Conservation (phyloP, 2,888 invertebrate genomes). For the Syrista parreyssii region DNA sequence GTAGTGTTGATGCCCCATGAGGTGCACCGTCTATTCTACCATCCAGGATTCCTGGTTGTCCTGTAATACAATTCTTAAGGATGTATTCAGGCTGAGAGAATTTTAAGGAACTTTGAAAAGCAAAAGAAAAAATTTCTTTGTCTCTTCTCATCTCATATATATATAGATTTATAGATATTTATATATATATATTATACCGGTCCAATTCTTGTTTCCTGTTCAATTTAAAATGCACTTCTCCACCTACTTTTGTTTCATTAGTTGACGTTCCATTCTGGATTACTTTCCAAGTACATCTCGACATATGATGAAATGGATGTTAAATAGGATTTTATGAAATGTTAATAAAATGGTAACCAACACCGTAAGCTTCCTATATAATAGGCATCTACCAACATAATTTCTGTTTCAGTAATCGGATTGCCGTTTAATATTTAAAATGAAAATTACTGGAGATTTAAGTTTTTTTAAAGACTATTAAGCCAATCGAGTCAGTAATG, state of each 20-base stretch:
- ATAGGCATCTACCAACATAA: background rate
- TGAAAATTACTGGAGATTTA: too few species aligned
- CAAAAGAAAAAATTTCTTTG: background rate
- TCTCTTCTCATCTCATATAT: too few species aligned
- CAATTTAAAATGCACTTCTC: background rate
- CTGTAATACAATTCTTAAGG: constrained; percentile 56
- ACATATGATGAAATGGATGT: background rate
- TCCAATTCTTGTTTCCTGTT: background rate
- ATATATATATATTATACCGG: too few species aligned
- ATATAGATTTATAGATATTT: too few species aligned
- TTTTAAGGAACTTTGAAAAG: background rate
- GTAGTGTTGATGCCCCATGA: constrained; percentile 57
- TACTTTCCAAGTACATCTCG: background rate
- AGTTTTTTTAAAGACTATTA: background rate
- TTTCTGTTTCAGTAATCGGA: background rate
- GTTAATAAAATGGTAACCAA: background rate
- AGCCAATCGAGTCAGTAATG: background rate
- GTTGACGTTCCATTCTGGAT: background rate
- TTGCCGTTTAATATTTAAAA: too few species aligned
- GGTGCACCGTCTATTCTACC: constrained; percentile 61
- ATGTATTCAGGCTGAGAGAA: background rate
- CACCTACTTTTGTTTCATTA: background rate
- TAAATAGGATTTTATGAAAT: background rate
- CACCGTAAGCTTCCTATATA: constrained; percentile 2
- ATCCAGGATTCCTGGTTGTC: constrained; percentile 53